A percentile compares a stretch with the other conserved stretches of the same genome.
phyloP scores from a whole-genome alignment of 2,888 invertebrate species.

The Agrotis exclamationis region DNA sequence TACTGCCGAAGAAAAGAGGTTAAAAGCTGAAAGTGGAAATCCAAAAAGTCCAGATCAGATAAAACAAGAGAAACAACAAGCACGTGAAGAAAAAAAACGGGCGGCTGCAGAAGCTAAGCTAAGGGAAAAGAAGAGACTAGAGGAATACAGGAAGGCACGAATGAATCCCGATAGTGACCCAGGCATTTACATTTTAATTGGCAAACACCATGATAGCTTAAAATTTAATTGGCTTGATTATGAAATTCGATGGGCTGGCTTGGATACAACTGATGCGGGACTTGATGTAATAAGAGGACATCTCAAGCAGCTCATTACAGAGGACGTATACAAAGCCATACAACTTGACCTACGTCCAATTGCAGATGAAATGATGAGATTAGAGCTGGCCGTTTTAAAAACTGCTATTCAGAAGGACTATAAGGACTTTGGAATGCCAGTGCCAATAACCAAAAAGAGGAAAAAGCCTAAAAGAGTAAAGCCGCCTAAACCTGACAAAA shows the following conservation, averaged over 20 bases:
- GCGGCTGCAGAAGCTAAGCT: slow-evolving; percentile 77
- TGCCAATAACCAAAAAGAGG: slow-evolving; percentile 78
- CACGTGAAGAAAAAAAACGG: slow-evolving; percentile 83
- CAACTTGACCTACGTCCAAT: slow-evolving; percentile 92
- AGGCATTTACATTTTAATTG: slow-evolving; percentile 80
- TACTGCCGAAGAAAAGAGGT: slow-evolving; percentile 77
- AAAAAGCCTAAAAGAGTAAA: slow-evolving; percentile 84
- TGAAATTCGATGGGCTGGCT: slow-evolving; percentile 80
- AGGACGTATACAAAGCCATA: slow-evolving; percentile 92
- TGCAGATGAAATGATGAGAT: slow-evolving; percentile 93
- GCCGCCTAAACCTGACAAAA: slow-evolving; percentile 92
- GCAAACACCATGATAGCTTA: slow-evolving; percentile 71
- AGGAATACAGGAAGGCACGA: slow-evolving; percentile 88
- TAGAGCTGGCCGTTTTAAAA: slow-evolving; percentile 90
- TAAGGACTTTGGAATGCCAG: slow-evolving; percentile 61
- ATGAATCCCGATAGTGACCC: slow-evolving; percentile 85
- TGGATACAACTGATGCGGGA: slow-evolving; percentile 84
- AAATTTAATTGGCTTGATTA: slow-evolving; percentile 77
- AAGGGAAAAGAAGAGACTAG: slow-evolving; percentile 79
- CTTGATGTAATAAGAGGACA: slow-evolving; percentile 92
- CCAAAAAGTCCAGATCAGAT: slow-evolving; percentile 86
- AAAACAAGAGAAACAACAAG: slow-evolving; percentile 83
- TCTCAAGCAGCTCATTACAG: slow-evolving; percentile 92
- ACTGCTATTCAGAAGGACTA: slow-evolving; percentile 88
- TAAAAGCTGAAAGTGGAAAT: slow-evolving; percentile 79